Percentiles rank a stretch among this genome's conserved stretches.
Conservation (phyloP, 2,797 vertebrate species). For the Intellagama lesueurii region DNA sequence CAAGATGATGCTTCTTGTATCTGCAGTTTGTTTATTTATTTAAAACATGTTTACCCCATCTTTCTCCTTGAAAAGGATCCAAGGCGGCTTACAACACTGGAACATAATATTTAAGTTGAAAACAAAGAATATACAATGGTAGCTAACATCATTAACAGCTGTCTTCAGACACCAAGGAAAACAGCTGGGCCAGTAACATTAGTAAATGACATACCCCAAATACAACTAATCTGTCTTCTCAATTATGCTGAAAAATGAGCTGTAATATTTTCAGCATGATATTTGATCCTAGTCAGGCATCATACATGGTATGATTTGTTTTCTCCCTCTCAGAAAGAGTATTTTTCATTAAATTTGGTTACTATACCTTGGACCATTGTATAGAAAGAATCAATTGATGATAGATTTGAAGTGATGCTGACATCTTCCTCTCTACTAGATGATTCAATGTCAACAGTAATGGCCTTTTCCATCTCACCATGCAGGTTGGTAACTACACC, state of each 20-base stretch:
- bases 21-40: slow-evolving; percentile 7
- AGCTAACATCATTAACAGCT: not conserved
- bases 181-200: not conserved
- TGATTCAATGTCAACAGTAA: slow-evolving; percentile 93
- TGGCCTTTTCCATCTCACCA: slow-evolving; percentile 90
- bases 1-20: slow-evolving; percentile 16
- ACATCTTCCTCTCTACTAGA: slow-evolving; percentile 94
- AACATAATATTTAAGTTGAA: not conserved
- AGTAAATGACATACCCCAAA: not conserved
- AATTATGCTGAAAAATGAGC: not conserved
- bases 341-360: slow-evolving; percentile 40
- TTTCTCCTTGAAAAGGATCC: no score
- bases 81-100: no score
- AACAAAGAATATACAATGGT: no score
- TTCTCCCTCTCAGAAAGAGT: not conserved
- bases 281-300: not conserved
- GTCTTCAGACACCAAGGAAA: slow-evolving; percentile 28
- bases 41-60: not conserved
- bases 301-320: not conserved
- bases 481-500: slow-evolving; percentile 95
- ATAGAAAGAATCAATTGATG: slow-evolving; percentile 93
- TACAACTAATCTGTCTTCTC: not conserved
- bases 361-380: slow-evolving; percentile 94
- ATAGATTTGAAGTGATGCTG: slow-evolving; percentile 94
- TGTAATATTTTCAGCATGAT: slow-evolving; percentile 5